Evolutionary conservation across 2,888 invertebrate species (phyloP).

Genomic region (Tillus elongatus): DNA sequence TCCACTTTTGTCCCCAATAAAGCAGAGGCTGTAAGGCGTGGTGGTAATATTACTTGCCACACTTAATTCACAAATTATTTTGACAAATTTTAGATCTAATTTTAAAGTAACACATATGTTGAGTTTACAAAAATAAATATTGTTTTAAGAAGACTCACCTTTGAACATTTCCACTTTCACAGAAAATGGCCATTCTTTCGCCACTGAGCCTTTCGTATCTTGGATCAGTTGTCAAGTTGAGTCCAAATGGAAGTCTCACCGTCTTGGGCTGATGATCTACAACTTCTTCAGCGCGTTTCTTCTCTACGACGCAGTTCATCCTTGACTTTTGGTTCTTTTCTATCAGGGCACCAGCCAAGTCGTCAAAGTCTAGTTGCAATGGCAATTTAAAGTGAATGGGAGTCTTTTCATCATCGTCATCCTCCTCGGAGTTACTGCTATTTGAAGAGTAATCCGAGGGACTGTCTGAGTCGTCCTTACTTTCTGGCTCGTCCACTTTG

Average conservation of each 20-base stretch:
- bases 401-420: slow-evolving; percentile 47
- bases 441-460: slow-evolving; percentile 18
- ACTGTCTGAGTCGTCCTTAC: slow-evolving; percentile 18
- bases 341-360: slow-evolving; percentile 65
- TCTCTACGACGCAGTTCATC: slow-evolving; percentile 86
- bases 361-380: slow-evolving; percentile 73
- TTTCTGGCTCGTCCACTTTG: slow-evolving; percentile 28
- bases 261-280: slow-evolving; percentile 65
- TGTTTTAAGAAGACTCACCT: slow-evolving; percentile 41
- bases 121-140: slow-evolving; percentile 1
- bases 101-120: too few relatives aligned
- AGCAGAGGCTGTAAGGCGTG: too few relatives aligned
- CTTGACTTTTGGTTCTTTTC: slow-evolving; percentile 67
- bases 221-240: slow-evolving; percentile 62
- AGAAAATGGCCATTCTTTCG: slow-evolving; percentile 80
- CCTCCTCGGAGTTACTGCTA: slow-evolving; percentile 22
- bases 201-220: slow-evolving; percentile 66
- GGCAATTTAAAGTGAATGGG: slow-evolving; percentile 65
- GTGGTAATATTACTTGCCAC: too few relatives aligned
- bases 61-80: too few relatives aligned
- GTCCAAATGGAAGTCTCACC: slow-evolving; percentile 54
- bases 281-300: slow-evolving; percentile 73
- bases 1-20: too few relatives aligned
- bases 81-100: too few relatives aligned
- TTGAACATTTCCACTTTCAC: slow-evolving; percentile 70